Base-by-base conservation (phyloP, 2,113 vertebrate species). In the Tympanuchus pallidicinctus region DNA sequence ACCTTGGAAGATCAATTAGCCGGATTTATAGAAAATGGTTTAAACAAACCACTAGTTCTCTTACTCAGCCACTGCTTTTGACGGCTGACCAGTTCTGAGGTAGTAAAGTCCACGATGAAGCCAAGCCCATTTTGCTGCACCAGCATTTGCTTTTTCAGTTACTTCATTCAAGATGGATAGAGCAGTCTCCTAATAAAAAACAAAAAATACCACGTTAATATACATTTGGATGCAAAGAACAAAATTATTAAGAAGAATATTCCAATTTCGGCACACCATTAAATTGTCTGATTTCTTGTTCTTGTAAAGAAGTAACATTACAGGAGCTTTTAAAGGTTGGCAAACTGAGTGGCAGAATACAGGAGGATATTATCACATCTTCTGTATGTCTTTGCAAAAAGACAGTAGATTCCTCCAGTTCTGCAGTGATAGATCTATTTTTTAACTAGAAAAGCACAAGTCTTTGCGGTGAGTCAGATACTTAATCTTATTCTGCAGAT, bases 121-220 rank as follows among this genome's bases (percentile, higher is more conserved):
- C 99, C 99, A 99, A 42, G 99, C 99, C 99, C 99, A 99, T 93
- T 99, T 99, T 25, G 98, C 98, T 9, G 98, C 97, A 65, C 99
- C 99, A 64, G 98, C 97, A 47, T 97, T 98, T 3, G 98, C 98
- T 96, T 97, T 98, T 59, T 97, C 98, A 27, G 98, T 99, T 75
- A 99, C 99, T 25, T 98, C 94, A 92, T 98, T 98, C 81, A 99
- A 97, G 78, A 98, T 96, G 32, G 97, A 96, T 92, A 99, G 97
- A 36, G 99, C 99, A 34, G 98, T 96, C 34, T 99, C 98, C 99
- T 99, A 88, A 67, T 30, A 89, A 57, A 52, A 81, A 81, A 69
- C 74, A 67, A 96, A 76, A 47, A 94, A 43, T 3, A 15, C 38
- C 59, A 95, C 40, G 42, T 74, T 90, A 76, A 61, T 20, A 64